Conservation (phyloP, 2,888 invertebrate species). For the Eupeodes luniger region DNA sequence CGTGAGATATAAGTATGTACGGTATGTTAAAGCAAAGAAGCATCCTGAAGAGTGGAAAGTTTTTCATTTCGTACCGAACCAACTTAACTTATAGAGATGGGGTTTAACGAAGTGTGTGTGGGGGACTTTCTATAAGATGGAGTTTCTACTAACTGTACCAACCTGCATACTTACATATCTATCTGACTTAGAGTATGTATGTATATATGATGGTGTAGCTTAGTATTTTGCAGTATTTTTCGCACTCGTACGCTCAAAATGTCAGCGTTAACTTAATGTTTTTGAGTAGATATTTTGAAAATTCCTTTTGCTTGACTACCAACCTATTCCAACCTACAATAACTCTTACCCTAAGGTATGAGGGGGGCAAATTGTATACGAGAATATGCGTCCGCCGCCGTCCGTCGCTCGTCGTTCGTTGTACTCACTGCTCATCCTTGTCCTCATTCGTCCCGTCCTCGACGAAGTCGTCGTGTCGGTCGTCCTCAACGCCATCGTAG, state of each 20-base stretch:
- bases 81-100: slow-evolving; percentile 10
- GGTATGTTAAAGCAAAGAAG: background rate
- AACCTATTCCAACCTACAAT: background rate
- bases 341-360: slow-evolving; percentile 61
- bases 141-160: slow-evolving; percentile 23
- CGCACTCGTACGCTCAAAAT: slow-evolving; percentile 67
- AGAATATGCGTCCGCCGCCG: background rate
- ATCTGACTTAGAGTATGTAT: background rate
- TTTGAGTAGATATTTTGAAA: slow-evolving; percentile 51
- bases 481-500: background rate
- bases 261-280: slow-evolving; percentile 57
- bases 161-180: too few relatives aligned
- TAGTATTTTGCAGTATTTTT: slow-evolving; percentile 67
- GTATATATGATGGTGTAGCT: slow-evolving; percentile 53
- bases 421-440: background rate
- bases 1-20: slow-evolving; percentile 29
- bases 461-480: background rate
- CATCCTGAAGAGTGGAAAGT: slow-evolving; percentile 67
- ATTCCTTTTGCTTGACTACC: slow-evolving; percentile 63
- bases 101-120: background rate
- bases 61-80: slow-evolving; percentile 57
- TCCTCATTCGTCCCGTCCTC: too few relatives aligned
- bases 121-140: slow-evolving; percentile 30
- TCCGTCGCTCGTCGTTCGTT: background rate
- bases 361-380: slow-evolving; percentile 6